Evolutionary conservation across 2,888 invertebrate species (phyloP).

Genomic region (Synanthedon vespiformis): DNA sequence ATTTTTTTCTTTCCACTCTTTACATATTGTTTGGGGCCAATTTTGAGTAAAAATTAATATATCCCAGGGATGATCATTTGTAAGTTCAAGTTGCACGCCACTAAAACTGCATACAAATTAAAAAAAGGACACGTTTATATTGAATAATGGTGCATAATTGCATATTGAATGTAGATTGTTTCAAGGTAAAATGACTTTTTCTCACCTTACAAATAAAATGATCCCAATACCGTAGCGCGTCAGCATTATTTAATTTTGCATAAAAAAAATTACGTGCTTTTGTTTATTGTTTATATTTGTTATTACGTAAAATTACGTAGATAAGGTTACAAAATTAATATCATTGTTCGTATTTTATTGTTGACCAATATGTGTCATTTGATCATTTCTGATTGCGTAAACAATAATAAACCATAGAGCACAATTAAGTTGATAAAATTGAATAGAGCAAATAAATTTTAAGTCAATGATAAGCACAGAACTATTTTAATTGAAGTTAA

Average conservation of each 20-base stretch:
- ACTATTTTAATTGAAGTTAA: too few species aligned
- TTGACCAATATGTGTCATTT: too few species aligned
- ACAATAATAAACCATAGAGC: too few species aligned
- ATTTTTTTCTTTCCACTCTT: slow-evolving; percentile 75
- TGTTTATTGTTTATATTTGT: not conserved
- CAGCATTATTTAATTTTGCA: not conserved
- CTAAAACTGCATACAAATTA: slow-evolving; percentile 12
- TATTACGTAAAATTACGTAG: not conserved
- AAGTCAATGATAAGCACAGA: too few species aligned
- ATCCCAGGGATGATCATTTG: slow-evolving; percentile 72
- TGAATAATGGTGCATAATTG: too few species aligned
- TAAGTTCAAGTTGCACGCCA: slow-evolving; percentile 9
- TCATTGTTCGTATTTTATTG: too few species aligned
- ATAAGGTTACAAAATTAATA: too few species aligned
- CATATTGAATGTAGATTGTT: not conserved
- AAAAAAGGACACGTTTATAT: too few species aligned
- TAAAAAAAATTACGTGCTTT: too few species aligned
- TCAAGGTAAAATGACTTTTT: not conserved
- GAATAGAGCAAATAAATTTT: too few species aligned
- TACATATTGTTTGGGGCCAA: slow-evolving; percentile 82
- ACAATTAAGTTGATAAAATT: too few species aligned
- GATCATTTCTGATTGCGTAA: too few species aligned
- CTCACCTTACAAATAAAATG: not conserved
- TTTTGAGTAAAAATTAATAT: slow-evolving; percentile 83
- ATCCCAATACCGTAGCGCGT: not conserved